phyloP scores from a whole-genome alignment of 1,140 invertebrate genomes.

The Drosophila subpulchrella region DNA sequence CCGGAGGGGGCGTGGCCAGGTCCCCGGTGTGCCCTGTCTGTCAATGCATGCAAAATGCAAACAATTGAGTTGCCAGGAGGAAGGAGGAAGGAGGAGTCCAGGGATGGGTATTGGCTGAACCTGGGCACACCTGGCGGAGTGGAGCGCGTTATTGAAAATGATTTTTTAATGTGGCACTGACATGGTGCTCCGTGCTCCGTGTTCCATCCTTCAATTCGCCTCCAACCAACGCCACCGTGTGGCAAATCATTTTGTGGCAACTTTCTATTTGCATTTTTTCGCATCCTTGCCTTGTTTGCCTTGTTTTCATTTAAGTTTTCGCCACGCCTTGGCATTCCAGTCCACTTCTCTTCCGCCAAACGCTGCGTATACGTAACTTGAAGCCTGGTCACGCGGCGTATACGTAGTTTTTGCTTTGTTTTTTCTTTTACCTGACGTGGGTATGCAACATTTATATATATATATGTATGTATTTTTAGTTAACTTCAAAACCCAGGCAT shows the following conservation, averaged over 20 bases:
- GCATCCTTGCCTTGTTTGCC: constrained; percentile 1
- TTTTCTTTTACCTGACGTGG: neutral
- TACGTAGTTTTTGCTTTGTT: neutral
- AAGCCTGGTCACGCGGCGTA: constrained; percentile 21
- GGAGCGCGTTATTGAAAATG: constrained; percentile 79
- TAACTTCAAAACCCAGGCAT: constrained; percentile 13
- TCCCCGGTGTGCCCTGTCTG: constrained; percentile 42
- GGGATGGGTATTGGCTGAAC: neutral
- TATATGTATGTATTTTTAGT: constrained; percentile 48
- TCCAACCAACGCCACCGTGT: neutral
- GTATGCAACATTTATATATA: neutral
- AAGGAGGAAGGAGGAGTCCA: neutral
- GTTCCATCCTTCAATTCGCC: too few species aligned
- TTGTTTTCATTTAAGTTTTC: constrained; percentile 66
- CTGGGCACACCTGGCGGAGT: constrained; percentile 32
- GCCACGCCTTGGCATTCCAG: constrained; percentile 5
- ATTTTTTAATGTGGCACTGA: constrained; percentile 77
- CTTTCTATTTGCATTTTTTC: constrained; percentile 64
- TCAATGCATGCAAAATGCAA: constrained; percentile 62
- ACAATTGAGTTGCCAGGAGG: constrained; percentile 39
- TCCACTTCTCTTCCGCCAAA: neutral
- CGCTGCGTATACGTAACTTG: constrained; percentile 16
- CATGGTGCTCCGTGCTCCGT: constrained; percentile 8
- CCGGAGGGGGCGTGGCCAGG: neutral
- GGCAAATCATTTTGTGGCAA: constrained; percentile 68